Conservation (phyloP, 2,797 vertebrate genomes). For the Peromyscus melanophrys region DNA sequence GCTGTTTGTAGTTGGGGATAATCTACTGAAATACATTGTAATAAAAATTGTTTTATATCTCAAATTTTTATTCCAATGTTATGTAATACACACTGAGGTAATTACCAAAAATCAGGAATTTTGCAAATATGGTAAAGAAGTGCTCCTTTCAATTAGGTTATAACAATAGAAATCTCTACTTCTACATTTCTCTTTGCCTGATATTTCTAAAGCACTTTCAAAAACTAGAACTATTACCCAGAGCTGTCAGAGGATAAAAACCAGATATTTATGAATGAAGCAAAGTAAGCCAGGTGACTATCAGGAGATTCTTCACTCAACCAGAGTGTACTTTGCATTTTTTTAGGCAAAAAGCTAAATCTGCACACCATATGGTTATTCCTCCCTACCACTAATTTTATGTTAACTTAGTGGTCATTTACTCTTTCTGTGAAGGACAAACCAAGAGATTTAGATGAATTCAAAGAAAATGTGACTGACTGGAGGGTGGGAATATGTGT, state of each 20-base stretch:
- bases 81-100: not conserved
- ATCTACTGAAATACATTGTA: conserved; percentile 44
- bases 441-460: not conserved
- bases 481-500: not conserved
- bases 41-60: not conserved
- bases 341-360: not conserved
- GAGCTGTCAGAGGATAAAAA: conserved; percentile 6
- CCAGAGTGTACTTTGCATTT: not conserved
- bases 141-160: conserved; percentile 17
- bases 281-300: conserved; percentile 30
- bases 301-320: conserved; percentile 31
- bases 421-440: conserved; percentile 32
- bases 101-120: conserved; percentile 12
- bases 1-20: not conserved
- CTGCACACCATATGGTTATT: conserved; percentile 31
- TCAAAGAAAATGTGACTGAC: conserved; percentile 3
- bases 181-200: not conserved
- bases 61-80: conserved; percentile 6
- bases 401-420: not conserved
- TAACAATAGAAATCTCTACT: conserved; percentile 35
- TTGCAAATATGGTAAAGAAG: conserved; percentile 24
- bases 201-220: conserved; percentile 9
- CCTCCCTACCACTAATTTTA: conserved; percentile 25
- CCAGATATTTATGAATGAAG: conserved; percentile 10
- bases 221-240: not conserved